Base-by-base conservation (phyloP, 2,113 vertebrate genomes). In the Oryzias javanicus region DNA sequence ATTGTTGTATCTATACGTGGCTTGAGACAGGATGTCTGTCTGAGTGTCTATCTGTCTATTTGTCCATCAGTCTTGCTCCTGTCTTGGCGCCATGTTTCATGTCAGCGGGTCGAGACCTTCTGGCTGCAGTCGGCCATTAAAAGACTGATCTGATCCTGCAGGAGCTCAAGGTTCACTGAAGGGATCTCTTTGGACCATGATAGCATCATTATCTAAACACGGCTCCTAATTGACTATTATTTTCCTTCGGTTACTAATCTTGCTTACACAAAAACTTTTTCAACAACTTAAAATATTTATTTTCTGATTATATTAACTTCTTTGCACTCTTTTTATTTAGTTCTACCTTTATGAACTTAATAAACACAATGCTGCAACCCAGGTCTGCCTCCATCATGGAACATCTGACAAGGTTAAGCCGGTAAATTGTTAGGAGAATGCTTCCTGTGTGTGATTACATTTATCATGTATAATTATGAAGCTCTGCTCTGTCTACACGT, bases 321-420 rank as follows among this genome's bases (percentile, higher is more conserved):
- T 8, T 19, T 12, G 6, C 18, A 17, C 25, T 41, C 55, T 49
- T 25, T 14, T 55, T 29, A 17, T 14, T 14, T n/a, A 42, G 5
- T 52, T 19, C 44, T n/a, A 40, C 10, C 60, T 8, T 40, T 49
- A 2, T 55, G 25, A 69, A 53, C 3, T 20, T 3, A 55, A n/a
- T 4, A 42, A 50, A 67, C 44, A 7, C 29, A 18, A 68, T 2
- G 6, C 55, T 61, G 41, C 24, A 42, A 29, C 57, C 40, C 51
- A 49, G 49, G 49, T 69, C 63, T 59, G 87, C 88, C 90, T 90
- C 87, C 90, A 85, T 90, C 88, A 90, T 81, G 88, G 90, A 91
- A 92, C 92, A 89, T 91, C 86, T 94, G 93, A 91, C 75, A 84
- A 79, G 86, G 85, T 87, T 87, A 87, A 88, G 82, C 86, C 74